Evolutionary conservation across 2,888 invertebrate genomes (phyloP).

Genomic region (Agrenia bidenticulata): DNA sequence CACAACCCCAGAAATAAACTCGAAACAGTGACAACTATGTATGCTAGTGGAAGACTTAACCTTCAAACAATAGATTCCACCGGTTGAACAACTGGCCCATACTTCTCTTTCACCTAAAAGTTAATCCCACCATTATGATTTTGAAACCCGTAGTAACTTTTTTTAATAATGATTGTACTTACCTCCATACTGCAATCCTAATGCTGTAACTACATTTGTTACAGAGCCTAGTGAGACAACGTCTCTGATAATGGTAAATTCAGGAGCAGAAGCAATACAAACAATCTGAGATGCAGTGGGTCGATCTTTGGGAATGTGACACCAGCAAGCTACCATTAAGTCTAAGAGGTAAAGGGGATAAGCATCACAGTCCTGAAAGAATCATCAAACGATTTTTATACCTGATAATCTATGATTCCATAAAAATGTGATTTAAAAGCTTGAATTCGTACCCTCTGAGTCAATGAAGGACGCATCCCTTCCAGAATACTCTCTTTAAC

Average conservation of each 20-base stretch:
- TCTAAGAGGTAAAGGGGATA: conserved; percentile 88
- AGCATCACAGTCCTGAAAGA: conserved; percentile 55
- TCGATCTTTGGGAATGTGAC: conserved; percentile 72
- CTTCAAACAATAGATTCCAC: conserved; percentile 51
- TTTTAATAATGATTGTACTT: conserved; percentile 50
- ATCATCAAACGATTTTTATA: not conserved
- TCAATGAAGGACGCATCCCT: conserved; percentile 86
- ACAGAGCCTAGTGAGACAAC: conserved; percentile 71
- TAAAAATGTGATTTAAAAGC: not conserved
- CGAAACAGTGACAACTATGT: conserved; percentile 49
- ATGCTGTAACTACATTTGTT: conserved; percentile 67
- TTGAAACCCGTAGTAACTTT: not conserved
- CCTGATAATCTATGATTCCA: not conserved
- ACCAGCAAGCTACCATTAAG: conserved; percentile 95
- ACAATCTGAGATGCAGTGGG: conserved; percentile 94
- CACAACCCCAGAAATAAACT: conserved; percentile 51
- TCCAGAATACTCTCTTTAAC: conserved; percentile 95
- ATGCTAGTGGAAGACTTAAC: conserved; percentile 30
- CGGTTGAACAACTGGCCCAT: conserved; percentile 53
- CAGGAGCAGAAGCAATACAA: conserved; percentile 86
- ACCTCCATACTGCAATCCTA: conserved; percentile 58
- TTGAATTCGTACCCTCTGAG: conserved; percentile 67
- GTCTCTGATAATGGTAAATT: conserved; percentile 85
- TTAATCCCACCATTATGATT: not conserved
- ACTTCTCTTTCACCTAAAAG: conserved; percentile 52